These are phyloP conservation scores for Psylliodes chrysocephalus DNA, from an alignment of 2,888 invertebrate species.

Conservation along the genomic window DNA sequence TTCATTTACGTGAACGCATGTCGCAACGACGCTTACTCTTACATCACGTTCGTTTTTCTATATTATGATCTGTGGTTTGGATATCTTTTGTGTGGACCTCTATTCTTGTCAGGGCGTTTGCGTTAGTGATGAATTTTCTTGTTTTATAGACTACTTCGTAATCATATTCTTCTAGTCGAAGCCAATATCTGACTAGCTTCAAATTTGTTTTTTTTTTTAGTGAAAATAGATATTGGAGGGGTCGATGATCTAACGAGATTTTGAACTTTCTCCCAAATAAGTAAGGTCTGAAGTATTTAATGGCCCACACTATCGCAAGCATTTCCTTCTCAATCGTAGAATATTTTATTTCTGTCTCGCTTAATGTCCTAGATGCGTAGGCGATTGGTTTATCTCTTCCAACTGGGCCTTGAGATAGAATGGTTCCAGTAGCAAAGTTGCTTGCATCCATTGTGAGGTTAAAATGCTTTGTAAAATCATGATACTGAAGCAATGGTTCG, in stretches of 20 bases:
- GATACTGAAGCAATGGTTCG: conserved; percentile 33
- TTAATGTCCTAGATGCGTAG: conserved; percentile 29
- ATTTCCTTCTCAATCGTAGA: conserved; percentile 21
- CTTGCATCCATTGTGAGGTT: conserved; percentile 35
- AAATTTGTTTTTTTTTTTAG: conserved; percentile 21
- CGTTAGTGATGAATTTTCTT: too few species aligned
- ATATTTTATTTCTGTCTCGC: conserved; percentile 19
- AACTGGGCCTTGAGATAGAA: conserved; percentile 33
- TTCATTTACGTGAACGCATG: too few species aligned
- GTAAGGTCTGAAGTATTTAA: conserved; percentile 15
- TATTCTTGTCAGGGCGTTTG: too few species aligned
- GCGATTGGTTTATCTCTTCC: conserved; percentile 33
- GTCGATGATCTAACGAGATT: conserved; percentile 16
- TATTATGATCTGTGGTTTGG: too few species aligned
- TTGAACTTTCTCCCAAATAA: conserved; percentile 7
- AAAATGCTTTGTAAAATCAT: conserved; percentile 35
- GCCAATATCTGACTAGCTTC: conserved; percentile 4
- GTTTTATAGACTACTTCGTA: conserved; percentile 14
- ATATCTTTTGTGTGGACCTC: too few species aligned
- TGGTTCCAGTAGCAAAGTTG: conserved; percentile 27
- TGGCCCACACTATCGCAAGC: conserved; percentile 7
- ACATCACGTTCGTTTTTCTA: too few species aligned
- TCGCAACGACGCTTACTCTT: too few species aligned
- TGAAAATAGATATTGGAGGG: conserved; percentile 13
- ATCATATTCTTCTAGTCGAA: conserved; percentile 23